Percentiles rank a stretch among this genome's conserved stretches.
phyloP scores from a whole-genome alignment of 2,888 invertebrate genomes.

The Pachydiplax longipennis region DNA sequence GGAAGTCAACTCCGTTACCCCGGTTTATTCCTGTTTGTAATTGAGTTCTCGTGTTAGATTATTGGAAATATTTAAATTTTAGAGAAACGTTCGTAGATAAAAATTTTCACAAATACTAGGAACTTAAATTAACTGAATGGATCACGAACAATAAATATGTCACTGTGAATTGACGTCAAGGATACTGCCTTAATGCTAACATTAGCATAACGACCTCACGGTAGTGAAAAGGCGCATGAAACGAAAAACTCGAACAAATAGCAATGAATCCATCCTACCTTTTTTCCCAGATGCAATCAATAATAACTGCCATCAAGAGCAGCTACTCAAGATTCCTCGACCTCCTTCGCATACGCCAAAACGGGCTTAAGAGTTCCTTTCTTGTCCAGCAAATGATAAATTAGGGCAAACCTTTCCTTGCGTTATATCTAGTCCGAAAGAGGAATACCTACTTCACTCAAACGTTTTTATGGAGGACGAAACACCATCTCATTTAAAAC shows the following conservation, averaged over 20 bases:
- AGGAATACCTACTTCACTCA: background rate
- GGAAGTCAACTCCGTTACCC: too few species aligned
- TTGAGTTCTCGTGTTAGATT: too few species aligned
- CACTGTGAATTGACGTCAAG: background rate
- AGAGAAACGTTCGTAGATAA: too few species aligned
- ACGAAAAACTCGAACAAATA: slow-evolving; percentile 13
- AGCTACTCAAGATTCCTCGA: slow-evolving; percentile 11
- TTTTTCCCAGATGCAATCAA: slow-evolving; percentile 4
- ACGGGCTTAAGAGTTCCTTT: background rate
- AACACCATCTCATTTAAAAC: background rate
- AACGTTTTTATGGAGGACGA: slow-evolving; percentile 6
- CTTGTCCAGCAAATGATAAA: slow-evolving; percentile 26
- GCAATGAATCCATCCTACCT: slow-evolving; percentile 13
- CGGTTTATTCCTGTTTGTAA: too few species aligned
- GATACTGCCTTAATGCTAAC: background rate
- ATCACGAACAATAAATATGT: slow-evolving; percentile 3
- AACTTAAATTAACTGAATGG: too few species aligned
- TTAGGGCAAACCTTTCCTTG: slow-evolving; percentile 6
- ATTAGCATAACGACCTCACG: background rate
- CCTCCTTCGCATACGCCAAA: slow-evolving; percentile 2
- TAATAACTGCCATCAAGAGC: slow-evolving; percentile 22
- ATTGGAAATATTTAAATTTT: too few species aligned
- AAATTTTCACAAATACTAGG: too few species aligned
- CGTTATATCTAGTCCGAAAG: background rate
- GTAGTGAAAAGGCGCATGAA: background rate